Base-by-base conservation (phyloP, 2,113 vertebrate genomes). In the Ancistrus triradiatus region DNA sequence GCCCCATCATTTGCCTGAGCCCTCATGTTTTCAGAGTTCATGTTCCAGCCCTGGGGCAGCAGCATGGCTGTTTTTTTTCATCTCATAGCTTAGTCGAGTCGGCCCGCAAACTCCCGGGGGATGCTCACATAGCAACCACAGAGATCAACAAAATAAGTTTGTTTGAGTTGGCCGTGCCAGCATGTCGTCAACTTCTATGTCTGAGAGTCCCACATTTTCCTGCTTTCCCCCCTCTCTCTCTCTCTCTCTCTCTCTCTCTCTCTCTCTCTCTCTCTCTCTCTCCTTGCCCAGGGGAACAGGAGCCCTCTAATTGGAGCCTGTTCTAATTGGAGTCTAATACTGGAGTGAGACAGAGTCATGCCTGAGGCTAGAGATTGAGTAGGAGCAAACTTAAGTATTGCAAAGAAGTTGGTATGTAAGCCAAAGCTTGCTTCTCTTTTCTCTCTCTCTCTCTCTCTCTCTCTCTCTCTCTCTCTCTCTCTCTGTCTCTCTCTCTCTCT, bases 301-400 rank as follows among this genome's bases (percentile, higher is more conserved):
- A 87, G 92, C 91, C 91, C 91, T 93, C 95, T 98, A 97, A 98
- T 98, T 98, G 94, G 94, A 98, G 93, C 92, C 93, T 95, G 94
- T 95, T 97, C 95, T 98, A 98, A 98, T 98, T 97, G 95, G 95
- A 66, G 93, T 93, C 93, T 95, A 96, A 98, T 98, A 97, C 95
- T 96, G 92, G 91, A 93, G 95, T 93, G 93, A 92, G 90, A 93
- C 93, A 88, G 91, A 94, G 90, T 91, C 74, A 89, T 90, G 27
- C 93, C 91, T 88, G 90, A 90, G 94, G 93, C 91, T 90, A 91
- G 90, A 91, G 87, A 84, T 91, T 91, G 94, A 93, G 64, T 88
- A 90, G 92, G 94, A 92, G 92, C 90, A 92, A 95, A 95, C 94
- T 91, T 94, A 95, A 90, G 91, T 90, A 90, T 50, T 50, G 64